Evolutionary conservation across 2,888 invertebrate species (phyloP), one percentile per base, ranked within the genome.

Genomic region (Thera obeliscata): DNA sequence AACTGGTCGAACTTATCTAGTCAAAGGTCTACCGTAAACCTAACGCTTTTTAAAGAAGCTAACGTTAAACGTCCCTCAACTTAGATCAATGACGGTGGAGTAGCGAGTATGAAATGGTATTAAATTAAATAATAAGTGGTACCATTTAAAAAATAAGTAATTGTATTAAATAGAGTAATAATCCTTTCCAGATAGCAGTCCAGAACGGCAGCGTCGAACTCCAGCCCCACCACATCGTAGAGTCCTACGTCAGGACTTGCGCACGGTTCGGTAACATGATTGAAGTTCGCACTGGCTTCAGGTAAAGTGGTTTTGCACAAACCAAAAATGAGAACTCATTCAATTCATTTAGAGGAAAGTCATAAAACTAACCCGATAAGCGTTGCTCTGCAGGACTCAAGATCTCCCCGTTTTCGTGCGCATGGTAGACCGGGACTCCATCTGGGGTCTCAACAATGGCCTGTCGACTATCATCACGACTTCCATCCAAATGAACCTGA

Each of bases 341-440:
- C 22, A 22, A 22, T 22, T 22, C 22, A 22, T 22, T 22, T n/a
- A n/a, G n/a, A n/a, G n/a, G n/a, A n/a, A n/a, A n/a, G n/a, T n/a
- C 1, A 2, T 41, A 41, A 7, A 41, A 46, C 9, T 9, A 9
- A 0, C 9, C 43, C 22, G 0, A 0, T 9, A 52, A 52, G n/a
- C 9, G 33, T 52, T 52, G 33, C 1, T 52, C 9, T 56, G 3
- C 41, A 94, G 95, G 69, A 95, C 96, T 7, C 97, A 98, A 87
- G 89, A 95, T 59, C 89, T 95, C 8, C 95, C 96, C 0, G 89
- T 96, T 43, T 96, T 96, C 84, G 94, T 96, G 0, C 94, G 97
- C 55, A 97, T 98, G 95, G 93, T 97, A 56, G 97, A 97, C 87
- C 96, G 96, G 66, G 95, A 96, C 81, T 96, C 97, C 0, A 91